These are phyloP conservation scores for Lycodopsis pacificus DNA, from an alignment of 2,797 vertebrate species.

Conservation along the genomic window DNA sequence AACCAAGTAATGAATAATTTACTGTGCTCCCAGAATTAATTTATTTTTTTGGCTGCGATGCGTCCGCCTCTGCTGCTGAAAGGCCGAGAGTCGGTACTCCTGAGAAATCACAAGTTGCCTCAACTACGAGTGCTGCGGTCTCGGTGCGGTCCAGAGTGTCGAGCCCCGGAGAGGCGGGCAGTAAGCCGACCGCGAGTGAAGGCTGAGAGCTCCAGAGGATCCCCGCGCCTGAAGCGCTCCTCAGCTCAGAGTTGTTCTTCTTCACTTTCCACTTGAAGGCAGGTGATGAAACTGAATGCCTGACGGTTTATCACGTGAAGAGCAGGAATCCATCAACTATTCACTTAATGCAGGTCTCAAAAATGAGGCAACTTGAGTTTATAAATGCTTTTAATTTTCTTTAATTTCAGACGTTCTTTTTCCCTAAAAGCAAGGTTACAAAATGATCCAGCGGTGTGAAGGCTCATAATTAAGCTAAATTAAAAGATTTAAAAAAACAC, in stretches of 20 bases:
- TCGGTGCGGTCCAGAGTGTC: conserved; percentile 45
- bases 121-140: conserved; percentile 66
- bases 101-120: conserved; percentile 73
- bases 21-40: conserved; percentile 61
- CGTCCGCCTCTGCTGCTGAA: conserved; percentile 52
- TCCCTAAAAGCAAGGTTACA: conserved; percentile 33
- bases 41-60: conserved; percentile 55
- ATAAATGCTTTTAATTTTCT: conserved; percentile 57
- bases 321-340: conserved; percentile 57
- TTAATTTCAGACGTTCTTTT: conserved; percentile 35
- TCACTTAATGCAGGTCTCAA: conserved; percentile 49
- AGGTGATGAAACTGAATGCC: conserved; percentile 58
- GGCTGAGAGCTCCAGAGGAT: conserved; percentile 60
- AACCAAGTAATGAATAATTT: conserved; percentile 71
- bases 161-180: conserved; percentile 64
- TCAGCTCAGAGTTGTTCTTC: conserved; percentile 35
- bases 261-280: conserved; percentile 49
- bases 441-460: conserved; percentile 13
- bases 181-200: conserved; percentile 61
- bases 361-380: conserved; percentile 44
- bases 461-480: conserved; percentile 52
- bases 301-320: conserved; percentile 48
- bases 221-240: conserved; percentile 51
- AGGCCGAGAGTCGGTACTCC: conserved; percentile 56
- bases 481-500: conserved; percentile 44